These are phyloP conservation scores for Trichogramma dendrolimi DNA, from an alignment of 2,888 invertebrate species.

Conservation along the genomic window DNA sequence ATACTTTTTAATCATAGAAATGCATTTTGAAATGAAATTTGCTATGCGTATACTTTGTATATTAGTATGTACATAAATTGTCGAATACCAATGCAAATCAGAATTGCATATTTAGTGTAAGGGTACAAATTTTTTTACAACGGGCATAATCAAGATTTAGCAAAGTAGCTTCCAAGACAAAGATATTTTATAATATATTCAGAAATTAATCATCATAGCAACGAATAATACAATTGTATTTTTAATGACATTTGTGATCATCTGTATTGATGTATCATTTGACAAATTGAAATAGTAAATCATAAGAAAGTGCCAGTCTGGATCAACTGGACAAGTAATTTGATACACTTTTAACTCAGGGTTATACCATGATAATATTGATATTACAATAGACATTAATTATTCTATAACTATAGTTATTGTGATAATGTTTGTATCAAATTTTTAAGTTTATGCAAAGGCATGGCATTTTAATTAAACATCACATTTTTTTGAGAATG, in stretches of 20 bases:
- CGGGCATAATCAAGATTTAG: slow-evolving; percentile 1
- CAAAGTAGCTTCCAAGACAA: slow-evolving; percentile 15
- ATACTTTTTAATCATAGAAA: background rate
- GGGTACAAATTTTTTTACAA: slow-evolving; percentile 5
- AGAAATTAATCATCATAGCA: slow-evolving; percentile 3
- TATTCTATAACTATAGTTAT: background rate
- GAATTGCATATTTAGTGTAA: background rate
- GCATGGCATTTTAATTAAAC: background rate
- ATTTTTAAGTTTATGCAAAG: background rate
- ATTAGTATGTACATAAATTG: background rate
- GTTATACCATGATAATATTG: background rate
- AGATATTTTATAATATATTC: slow-evolving; percentile 10
- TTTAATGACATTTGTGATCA: slow-evolving; percentile 9
- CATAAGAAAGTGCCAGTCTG: no score
- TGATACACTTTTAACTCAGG: background rate
- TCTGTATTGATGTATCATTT: background rate
- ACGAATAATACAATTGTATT: slow-evolving; percentile 19
- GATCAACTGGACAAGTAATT: background rate
- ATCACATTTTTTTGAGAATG: no score
- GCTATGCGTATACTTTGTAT: background rate
- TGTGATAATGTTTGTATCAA: background rate
- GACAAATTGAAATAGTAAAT: no score
- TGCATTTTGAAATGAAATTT: background rate
- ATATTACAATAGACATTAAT: background rate
- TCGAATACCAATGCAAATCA: background rate